phyloP scores from a whole-genome alignment of 2,888 invertebrate genomes.

The Troides oblongomaculatus region DNA sequence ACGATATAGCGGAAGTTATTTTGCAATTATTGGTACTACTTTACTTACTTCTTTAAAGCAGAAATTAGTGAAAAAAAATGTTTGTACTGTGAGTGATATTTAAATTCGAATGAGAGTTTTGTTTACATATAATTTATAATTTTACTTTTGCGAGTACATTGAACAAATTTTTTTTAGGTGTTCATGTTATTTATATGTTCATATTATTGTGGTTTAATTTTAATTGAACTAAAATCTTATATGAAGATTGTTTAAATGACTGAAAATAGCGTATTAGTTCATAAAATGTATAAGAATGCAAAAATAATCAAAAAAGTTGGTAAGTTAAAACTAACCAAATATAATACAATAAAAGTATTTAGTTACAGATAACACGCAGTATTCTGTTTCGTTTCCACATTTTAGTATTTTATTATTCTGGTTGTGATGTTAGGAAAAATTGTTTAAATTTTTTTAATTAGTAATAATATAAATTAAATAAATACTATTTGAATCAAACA shows the following conservation, averaged over 20 bases:
- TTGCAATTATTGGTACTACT: constrained; percentile 22
- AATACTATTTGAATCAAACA: no score
- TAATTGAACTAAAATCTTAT: no score
- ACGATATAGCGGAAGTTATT: constrained; percentile 26
- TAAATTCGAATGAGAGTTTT: constrained; percentile 13
- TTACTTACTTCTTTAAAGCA: constrained; percentile 22
- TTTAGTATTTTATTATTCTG: no score
- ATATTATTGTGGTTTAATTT: no score
- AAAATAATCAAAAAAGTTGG: no score
- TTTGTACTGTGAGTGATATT: constrained; percentile 2
- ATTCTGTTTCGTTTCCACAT: not conserved
- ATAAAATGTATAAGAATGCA: no score
- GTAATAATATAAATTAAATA: not conserved
- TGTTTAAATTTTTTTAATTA: not conserved
- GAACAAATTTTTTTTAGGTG: no score
- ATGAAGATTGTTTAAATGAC: no score
- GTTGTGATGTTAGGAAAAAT: no score
- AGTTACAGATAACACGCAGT: not conserved
- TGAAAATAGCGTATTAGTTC: no score
- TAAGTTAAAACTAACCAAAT: no score
- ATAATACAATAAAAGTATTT: not conserved
- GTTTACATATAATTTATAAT: constrained; percentile 7
- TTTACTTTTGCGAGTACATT: not conserved
- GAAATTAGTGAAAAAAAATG: constrained; percentile 12
- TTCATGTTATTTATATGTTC: no score